Evolutionary conservation across 2,888 invertebrate species (phyloP).

Genomic region (Orthonevra nobilis): DNA sequence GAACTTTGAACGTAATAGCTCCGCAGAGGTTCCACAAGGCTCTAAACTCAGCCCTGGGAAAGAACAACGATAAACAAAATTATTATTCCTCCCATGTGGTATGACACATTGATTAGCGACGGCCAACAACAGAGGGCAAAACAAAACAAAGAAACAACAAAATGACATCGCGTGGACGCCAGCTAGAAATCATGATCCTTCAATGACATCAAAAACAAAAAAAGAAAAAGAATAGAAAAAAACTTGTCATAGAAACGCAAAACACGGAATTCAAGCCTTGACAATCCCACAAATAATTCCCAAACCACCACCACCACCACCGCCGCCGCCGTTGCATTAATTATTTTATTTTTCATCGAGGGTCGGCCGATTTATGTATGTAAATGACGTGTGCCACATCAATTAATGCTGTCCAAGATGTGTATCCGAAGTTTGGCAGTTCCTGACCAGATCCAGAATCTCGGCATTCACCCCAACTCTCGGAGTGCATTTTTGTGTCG

Average conservation of each 20-base stretch:
- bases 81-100: slow-evolving; percentile 60
- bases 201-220: slow-evolving; percentile 13
- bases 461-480: slow-evolving; percentile 25
- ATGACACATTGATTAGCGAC: slow-evolving; percentile 68
- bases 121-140: slow-evolving; percentile 57
- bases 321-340: slow-evolving; percentile 39
- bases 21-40: slow-evolving; percentile 11
- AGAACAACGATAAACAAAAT: slow-evolving; percentile 48
- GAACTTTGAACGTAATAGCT: slow-evolving; percentile 40
- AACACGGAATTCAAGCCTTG: slow-evolving; percentile 62
- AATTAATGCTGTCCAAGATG: slow-evolving; percentile 66
- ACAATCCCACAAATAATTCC: slow-evolving; percentile 60
- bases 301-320: slow-evolving; percentile 16
- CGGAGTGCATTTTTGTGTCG: slow-evolving; percentile 7
- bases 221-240: slow-evolving; percentile 3
- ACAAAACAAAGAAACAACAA: slow-evolving; percentile 44
- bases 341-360: slow-evolving; percentile 64
- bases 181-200: slow-evolving; percentile 56
- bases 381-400: slow-evolving; percentile 68
- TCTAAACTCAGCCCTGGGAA: slow-evolving; percentile 50
- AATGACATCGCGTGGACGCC: slow-evolving; percentile 37
- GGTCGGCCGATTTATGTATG: slow-evolving; percentile 59
- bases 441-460: slow-evolving; percentile 39
- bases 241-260: slow-evolving; percentile 58
- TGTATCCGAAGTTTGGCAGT: background rate